Percentiles rank a stretch among this genome's conserved stretches.
These are phyloP conservation scores for Bovichtus variegatus DNA, from an alignment of 2,797 vertebrate genomes.

Conservation along the genomic window DNA sequence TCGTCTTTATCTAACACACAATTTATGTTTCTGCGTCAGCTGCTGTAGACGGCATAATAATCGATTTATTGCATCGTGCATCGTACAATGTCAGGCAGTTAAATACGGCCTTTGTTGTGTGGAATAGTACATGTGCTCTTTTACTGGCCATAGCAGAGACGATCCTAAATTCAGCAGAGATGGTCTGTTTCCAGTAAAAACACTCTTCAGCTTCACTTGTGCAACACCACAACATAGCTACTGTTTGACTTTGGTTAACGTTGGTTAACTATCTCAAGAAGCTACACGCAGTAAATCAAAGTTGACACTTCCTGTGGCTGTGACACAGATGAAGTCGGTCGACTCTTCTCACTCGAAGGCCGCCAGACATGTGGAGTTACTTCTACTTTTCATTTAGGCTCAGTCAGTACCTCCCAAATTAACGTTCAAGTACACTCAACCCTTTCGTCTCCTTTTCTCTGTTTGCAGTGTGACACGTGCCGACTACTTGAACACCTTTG, in stretches of 20 bases:
- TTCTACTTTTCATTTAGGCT: not conserved
- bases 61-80: too few relatives aligned
- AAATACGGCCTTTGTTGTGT: not conserved
- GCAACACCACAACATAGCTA: too few relatives aligned
- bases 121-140: not conserved
- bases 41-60: too few relatives aligned
- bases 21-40: accelerated
- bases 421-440: not conserved
- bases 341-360: too few relatives aligned
- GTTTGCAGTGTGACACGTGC: conserved; percentile 87
- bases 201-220: too few relatives aligned
- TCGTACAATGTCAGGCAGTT: too few relatives aligned
- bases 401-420: not conserved
- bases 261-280: too few relatives aligned
- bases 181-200: too few relatives aligned
- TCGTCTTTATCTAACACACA: not conserved
- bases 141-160: too few relatives aligned
- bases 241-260: not conserved
- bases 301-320: too few relatives aligned
- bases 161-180: not conserved
- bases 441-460: conserved; percentile 15
- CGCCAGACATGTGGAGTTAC: too few relatives aligned
- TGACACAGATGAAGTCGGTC: too few relatives aligned
- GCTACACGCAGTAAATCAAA: not conserved
- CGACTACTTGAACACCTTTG: conserved; percentile 97